Percentiles rank a stretch among this genome's conserved stretches.
Evolutionary conservation across 2,888 invertebrate genomes (phyloP).

Genomic region (Thelaira solivaga): DNA sequence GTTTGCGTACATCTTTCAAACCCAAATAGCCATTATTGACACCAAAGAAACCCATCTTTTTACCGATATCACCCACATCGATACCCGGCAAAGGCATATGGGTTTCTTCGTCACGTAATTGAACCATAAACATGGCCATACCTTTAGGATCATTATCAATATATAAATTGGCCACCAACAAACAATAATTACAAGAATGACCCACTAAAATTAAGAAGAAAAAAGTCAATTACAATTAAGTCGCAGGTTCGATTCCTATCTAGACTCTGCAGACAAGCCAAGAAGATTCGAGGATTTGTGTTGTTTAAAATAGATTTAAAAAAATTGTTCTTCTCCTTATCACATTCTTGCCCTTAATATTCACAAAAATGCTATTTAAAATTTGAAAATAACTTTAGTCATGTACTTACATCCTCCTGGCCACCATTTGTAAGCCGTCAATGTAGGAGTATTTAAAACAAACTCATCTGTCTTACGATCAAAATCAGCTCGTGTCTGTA

Average conservation of each 20-base stretch:
- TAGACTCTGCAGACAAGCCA: too few species aligned
- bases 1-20: constrained; percentile 90
- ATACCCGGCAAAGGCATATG: constrained; percentile 91
- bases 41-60: constrained; percentile 92
- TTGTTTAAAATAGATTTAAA: too few species aligned
- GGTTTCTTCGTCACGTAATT: constrained; percentile 91
- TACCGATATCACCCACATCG: constrained; percentile 95
- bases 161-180: constrained; percentile 93
- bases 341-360: too few species aligned
- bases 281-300: too few species aligned
- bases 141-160: constrained; percentile 89
- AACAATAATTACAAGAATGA: constrained; percentile 92
- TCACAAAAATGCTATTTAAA: background rate
- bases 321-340: too few species aligned
- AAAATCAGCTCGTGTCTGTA: constrained; percentile 95
- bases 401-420: constrained; percentile 90
- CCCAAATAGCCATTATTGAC: constrained; percentile 96
- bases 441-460: constrained; percentile 89
- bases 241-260: background rate
- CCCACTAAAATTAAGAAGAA: constrained; percentile 81
- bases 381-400: background rate
- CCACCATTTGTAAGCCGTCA: constrained; percentile 97
- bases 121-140: constrained; percentile 94
- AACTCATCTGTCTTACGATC: constrained; percentile 90
- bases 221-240: background rate